Percentiles rank a stretch among this genome's conserved stretches.
Evolutionary conservation across 1,140 invertebrate genomes (phyloP).

Genomic region (Cotesia glomerata): DNA sequence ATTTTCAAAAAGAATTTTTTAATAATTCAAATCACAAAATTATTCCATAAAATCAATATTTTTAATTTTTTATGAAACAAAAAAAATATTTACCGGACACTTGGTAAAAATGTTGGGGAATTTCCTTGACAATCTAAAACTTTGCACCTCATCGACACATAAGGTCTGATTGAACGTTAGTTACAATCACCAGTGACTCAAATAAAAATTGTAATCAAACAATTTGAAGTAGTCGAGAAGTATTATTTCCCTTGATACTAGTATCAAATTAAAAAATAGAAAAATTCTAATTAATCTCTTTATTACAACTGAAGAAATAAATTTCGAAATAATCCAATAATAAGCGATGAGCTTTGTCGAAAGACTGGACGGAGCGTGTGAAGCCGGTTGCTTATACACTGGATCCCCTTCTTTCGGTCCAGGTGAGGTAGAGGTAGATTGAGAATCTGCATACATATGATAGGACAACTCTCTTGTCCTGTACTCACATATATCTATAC

Average conservation of each 20-base stretch:
- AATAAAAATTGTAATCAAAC: neutral
- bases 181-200: conserved; percentile 17
- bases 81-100: conserved; percentile 50
- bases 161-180: conserved; percentile 33
- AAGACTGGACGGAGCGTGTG: conserved; percentile 38
- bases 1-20: too few species aligned
- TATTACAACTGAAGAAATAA: too few species aligned
- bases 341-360: neutral
- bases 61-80: conserved; percentile 1
- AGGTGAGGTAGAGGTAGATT: neutral
- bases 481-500: too few species aligned
- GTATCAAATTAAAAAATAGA: neutral
- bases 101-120: conserved; percentile 57
- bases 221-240: neutral
- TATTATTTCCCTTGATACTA: too few species aligned
- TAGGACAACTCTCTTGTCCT: too few species aligned
- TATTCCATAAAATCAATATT: conserved; percentile 9
- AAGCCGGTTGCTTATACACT: conserved; percentile 41
- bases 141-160: conserved; percentile 63
- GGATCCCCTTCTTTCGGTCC: conserved; percentile 37
- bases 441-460: neutral
- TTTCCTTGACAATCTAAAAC: conserved; percentile 60
- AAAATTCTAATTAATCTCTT: too few species aligned
- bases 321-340: conserved; percentile 18
- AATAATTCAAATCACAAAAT: neutral